Evolutionary conservation across 1,140 invertebrate species (phyloP), one percentile per base, ranked within the genome.

Genomic region (Tribolium castaneum): DNA sequence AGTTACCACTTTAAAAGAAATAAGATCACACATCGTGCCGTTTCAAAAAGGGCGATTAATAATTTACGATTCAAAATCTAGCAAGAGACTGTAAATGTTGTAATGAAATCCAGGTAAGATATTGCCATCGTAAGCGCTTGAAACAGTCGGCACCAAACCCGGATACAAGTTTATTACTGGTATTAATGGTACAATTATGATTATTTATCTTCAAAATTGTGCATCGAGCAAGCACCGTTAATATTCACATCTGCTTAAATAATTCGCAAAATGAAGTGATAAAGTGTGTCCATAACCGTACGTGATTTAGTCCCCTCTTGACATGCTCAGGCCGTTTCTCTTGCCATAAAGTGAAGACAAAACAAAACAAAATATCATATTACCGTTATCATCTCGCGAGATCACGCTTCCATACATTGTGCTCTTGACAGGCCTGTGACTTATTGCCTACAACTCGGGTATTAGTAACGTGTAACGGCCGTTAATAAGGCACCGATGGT

Each of bases 351-450:
- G 59, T 66, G 59, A 66, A 35, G 25, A 66, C 59, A 34, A 66
- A 66, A 66, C 30, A 66, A 66, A 66, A 35, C 59, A 66, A 66
- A 66, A 66, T 74, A 78, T 78, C 76, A 74, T 50, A 62, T 78
- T 78, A 78, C 76, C 49, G 70, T 78, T 78, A 78, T 78, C 76
- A 70, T 19, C 62, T 50, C 70, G 45, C 35, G 49, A 73, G 76
- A 78, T 78, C 76, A 66, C 59, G 52, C 76, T 52, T 74, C 76
- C 16, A 78, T 72, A 72, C 59, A 78, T 74, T 78, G 76, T 78
- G 59, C 39, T 78, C 76, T 34, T 78, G 76, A 74, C 76, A 78
- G 25, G 45, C 54, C 14, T 49, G 70, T 78, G 71, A 78, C 70
- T 78, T 78, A 78, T 74, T 66, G 19, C 35, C 39, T 59, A 45